Conservation (phyloP, 2,888 invertebrate genomes). For the Patella ulyssiponensis region DNA sequence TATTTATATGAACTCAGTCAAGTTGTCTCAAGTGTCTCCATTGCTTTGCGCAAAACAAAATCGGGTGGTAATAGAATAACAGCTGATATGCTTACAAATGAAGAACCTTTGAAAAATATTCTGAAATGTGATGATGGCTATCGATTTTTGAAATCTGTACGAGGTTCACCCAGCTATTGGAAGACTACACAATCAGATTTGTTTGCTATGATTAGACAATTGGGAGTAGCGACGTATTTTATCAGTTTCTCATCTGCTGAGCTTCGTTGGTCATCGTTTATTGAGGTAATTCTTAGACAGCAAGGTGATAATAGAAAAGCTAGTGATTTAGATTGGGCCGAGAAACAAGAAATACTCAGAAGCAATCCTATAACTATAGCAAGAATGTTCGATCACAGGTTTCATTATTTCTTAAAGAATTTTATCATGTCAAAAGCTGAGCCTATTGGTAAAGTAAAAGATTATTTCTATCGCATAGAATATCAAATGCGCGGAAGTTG, state of each 20-base stretch:
- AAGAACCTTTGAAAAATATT: slow-evolving; percentile 13
- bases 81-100: slow-evolving; percentile 18
- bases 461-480: slow-evolving; percentile 46
- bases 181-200: slow-evolving; percentile 27
- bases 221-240: slow-evolving; percentile 33
- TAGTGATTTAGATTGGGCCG: slow-evolving; percentile 20
- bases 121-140: slow-evolving; percentile 25
- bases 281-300: slow-evolving; percentile 20
- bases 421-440: slow-evolving; percentile 23
- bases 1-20: slow-evolving; percentile 29
- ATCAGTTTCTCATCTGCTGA: slow-evolving; percentile 38
- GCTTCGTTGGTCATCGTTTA: slow-evolving; percentile 26
- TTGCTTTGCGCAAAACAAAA: slow-evolving; percentile 23
- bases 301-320: slow-evolving; percentile 12
- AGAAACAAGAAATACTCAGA: slow-evolving; percentile 21
- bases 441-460: slow-evolving; percentile 40
- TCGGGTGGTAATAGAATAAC: slow-evolving; percentile 14
- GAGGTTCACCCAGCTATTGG: slow-evolving; percentile 17
- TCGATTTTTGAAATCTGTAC: slow-evolving; percentile 26
- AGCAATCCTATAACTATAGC: slow-evolving; percentile 48
- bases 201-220: slow-evolving; percentile 44
- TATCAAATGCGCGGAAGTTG: slow-evolving; percentile 48
- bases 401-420: slow-evolving; percentile 35
- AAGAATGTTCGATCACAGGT: slow-evolving; percentile 45
- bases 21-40: slow-evolving; percentile 11